Base-by-base conservation (phyloP, 1,140 invertebrate genomes). In the Heliothis subflexa region DNA sequence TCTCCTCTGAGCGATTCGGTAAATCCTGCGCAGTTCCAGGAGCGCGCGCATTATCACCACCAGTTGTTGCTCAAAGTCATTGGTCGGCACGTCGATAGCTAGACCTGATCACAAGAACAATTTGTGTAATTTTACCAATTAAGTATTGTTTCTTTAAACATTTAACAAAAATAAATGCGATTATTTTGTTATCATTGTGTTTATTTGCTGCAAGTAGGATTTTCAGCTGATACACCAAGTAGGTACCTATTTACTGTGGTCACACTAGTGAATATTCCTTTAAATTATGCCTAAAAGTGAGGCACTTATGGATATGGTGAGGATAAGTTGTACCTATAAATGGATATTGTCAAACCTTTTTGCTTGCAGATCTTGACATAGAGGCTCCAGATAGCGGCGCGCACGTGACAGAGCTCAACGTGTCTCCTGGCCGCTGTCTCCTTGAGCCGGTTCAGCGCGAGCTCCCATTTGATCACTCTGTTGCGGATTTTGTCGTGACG, bases 321-420 rank as follows among this genome's bases (percentile, higher is more conserved):
- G 21, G 21, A 25, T 25, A 25, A 25, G 2, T 14, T 33, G 5
- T 9, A 10, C 10, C 0, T 0, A 11, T 21, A n/a, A n/a, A 1
- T 52, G 50, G 13, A n/a, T 12, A 13, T 40, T 64, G 21, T 40
- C 33, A 40, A 40, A 66, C 62, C 62, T 82, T 94, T 95, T 61
- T 94, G 90, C 72, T 90, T 91, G 85, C 92, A 94, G 12, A 95
- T 94, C 85, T 92, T 94, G 21, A 88, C 84, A 80, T 95, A 95
- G 3, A 95, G 81, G 2, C 89, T 87, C 91, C 93, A 93, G 9
- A 95, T 89, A 11, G 93, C 93, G 0, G 93, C 81, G 2, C 86
- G 80, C 7, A 95, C 94, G 83, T 94, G 91, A 79, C 89, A 91
- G 0, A 95, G 83, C 49, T 95, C 94, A 59, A 91, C 89, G 78